These are phyloP conservation scores for Eospalax fontanierii DNA, from an alignment of 2,797 vertebrate genomes.

Conservation along the genomic window DNA sequence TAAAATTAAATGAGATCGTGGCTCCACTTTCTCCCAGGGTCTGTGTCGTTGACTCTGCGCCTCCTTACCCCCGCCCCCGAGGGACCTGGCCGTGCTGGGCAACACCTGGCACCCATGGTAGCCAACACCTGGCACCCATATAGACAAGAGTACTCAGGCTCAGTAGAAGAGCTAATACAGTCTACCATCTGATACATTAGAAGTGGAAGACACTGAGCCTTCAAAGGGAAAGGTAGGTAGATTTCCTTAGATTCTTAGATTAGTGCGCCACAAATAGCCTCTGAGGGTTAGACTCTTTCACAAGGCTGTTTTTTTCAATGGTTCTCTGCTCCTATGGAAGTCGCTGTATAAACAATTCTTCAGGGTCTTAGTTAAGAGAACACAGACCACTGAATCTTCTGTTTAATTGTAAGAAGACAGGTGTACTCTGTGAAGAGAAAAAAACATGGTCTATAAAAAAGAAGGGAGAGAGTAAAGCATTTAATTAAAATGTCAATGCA, in stretches of 20 bases:
- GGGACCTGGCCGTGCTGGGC: too few species aligned
- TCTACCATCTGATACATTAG: neutral
- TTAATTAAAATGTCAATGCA: slow-evolving; percentile 33
- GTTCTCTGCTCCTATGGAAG: neutral
- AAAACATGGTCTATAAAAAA: neutral
- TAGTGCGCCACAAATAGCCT: neutral
- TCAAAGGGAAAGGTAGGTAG: slow-evolving; percentile 9
- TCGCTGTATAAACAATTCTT: neutral
- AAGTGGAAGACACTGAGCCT: neutral
- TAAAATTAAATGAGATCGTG: too few species aligned
- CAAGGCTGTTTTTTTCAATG: neutral
- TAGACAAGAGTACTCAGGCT: too few species aligned
- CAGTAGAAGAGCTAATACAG: neutral
- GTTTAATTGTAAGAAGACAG: neutral
- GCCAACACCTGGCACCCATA: too few species aligned
- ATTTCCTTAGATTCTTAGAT: neutral
- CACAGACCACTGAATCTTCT: neutral
- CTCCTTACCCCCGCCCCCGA: too few species aligned
- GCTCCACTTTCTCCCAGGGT: too few species aligned
- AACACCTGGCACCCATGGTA: too few species aligned
- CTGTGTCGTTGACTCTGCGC: too few species aligned
- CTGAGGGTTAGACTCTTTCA: neutral
- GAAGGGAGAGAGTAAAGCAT: neutral
- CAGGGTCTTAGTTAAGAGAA: neutral
- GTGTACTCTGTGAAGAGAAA: neutral